Evolutionary conservation across 1,140 invertebrate species (phyloP).

Genomic region (Brachionus asplanchnoidis): DNA sequence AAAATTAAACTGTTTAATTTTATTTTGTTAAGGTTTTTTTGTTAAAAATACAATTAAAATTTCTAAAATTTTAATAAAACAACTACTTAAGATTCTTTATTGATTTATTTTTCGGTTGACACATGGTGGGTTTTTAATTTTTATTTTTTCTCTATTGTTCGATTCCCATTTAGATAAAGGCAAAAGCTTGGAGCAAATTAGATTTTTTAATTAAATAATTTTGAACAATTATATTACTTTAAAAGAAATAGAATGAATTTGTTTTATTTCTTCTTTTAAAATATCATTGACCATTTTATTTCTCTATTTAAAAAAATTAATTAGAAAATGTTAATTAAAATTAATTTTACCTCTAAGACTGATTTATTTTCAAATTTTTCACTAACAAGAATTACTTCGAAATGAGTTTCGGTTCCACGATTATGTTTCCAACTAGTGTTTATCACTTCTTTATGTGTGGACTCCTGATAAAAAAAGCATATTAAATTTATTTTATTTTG

Average conservation of each 20-base stretch:
- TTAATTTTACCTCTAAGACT: slow-evolving; percentile 15
- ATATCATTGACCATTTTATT: slow-evolving; percentile 16
- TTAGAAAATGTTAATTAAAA: background rate
- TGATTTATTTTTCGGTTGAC: background rate
- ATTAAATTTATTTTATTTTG: background rate
- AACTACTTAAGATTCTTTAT: background rate
- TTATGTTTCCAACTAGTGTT: slow-evolving; percentile 33
- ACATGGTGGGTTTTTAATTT: slow-evolving; percentile 16
- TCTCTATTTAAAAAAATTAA: background rate
- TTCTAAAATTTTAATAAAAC: background rate
- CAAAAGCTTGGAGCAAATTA: background rate
- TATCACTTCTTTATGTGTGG: background rate
- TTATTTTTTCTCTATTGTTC: background rate
- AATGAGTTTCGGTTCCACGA: slow-evolving; percentile 25
- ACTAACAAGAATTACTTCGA: slow-evolving; percentile 17
- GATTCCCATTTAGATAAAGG: background rate
- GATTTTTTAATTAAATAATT: background rate
- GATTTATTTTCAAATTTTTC: slow-evolving; percentile 36
- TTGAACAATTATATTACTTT: background rate
- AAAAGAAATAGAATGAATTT: slow-evolving; percentile 33
- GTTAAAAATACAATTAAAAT: background rate
- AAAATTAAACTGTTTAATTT: background rate
- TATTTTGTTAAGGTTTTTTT: background rate
- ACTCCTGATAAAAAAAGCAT: background rate
- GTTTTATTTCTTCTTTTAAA: slow-evolving; percentile 35